These are phyloP conservation scores for Heliothis subflexa DNA, from an alignment of 1,140 invertebrate species.

Conservation along the genomic window DNA sequence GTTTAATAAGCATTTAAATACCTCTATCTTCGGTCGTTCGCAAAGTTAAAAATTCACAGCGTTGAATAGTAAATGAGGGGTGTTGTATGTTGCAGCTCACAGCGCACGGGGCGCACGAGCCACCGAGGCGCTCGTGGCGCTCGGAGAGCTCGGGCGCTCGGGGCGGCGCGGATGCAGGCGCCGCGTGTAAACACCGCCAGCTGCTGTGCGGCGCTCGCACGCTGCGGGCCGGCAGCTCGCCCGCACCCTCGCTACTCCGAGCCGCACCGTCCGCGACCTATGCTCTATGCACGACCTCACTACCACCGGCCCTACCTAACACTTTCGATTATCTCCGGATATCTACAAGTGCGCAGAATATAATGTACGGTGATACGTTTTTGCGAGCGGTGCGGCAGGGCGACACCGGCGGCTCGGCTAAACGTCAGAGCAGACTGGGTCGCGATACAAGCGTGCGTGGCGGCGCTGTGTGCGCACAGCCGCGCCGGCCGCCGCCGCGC, in stretches of 20 bases:
- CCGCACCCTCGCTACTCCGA: slow-evolving; percentile 53
- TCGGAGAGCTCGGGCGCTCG: slow-evolving; percentile 29
- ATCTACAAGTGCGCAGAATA: slow-evolving; percentile 70
- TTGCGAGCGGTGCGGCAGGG: slow-evolving; percentile 61
- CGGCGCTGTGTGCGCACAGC: slow-evolving; percentile 74
- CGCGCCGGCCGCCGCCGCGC: slow-evolving; percentile 69
- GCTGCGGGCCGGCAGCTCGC: slow-evolving; percentile 60
- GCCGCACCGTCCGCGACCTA: slow-evolving; percentile 54
- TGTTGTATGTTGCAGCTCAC: slow-evolving; percentile 71
- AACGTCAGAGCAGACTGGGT: slow-evolving; percentile 84
- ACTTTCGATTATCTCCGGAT: slow-evolving; percentile 54
- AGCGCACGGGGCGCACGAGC: slow-evolving; percentile 58
- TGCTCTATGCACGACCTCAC: slow-evolving; percentile 43
- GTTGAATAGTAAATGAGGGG: slow-evolving; percentile 80
- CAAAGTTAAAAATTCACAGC: slow-evolving; percentile 81
- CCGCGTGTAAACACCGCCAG: slow-evolving; percentile 82
- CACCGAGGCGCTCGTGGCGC: slow-evolving; percentile 8
- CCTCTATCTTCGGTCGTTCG: slow-evolving; percentile 78
- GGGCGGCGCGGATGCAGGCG: slow-evolving; percentile 66
- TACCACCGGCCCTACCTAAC: slow-evolving; percentile 47
- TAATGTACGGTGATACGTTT: slow-evolving; percentile 65
- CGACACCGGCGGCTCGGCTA: slow-evolving; percentile 79
- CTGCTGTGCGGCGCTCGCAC: slow-evolving; percentile 66
- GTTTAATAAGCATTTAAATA: slow-evolving; percentile 80
- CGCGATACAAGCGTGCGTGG: slow-evolving; percentile 81